Conservation (phyloP, 2,888 invertebrate genomes). For the Sphaerophoria taeniata region DNA sequence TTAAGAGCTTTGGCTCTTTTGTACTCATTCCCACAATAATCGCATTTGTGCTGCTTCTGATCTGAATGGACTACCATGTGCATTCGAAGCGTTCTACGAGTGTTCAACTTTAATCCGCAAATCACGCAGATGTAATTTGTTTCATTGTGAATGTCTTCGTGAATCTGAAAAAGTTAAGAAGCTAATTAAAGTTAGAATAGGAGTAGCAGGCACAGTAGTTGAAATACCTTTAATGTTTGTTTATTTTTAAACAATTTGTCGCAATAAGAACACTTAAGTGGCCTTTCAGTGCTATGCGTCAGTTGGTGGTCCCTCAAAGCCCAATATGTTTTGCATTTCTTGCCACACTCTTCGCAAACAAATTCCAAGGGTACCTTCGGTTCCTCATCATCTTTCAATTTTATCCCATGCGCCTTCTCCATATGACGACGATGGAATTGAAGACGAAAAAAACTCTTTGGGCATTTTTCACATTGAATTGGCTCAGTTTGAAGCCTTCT, state of each 20-base stretch:
- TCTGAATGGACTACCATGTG: conserved; percentile 81
- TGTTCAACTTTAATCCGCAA: conserved; percentile 80
- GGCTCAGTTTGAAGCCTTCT: conserved; percentile 3
- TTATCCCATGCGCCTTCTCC: conserved; percentile 13
- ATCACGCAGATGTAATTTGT: conserved; percentile 80
- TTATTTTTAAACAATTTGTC: conserved; percentile 47
- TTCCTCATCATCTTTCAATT: neutral
- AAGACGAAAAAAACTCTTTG: conserved; percentile 11
- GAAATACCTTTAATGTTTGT: conserved; percentile 1
- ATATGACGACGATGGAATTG: conserved; percentile 31
- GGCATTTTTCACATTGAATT: conserved; percentile 23
- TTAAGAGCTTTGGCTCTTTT: conserved; percentile 82
- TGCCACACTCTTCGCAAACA: conserved; percentile 29
- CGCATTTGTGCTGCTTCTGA: conserved; percentile 81
- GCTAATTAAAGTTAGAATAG: neutral
- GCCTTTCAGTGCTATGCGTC: conserved; percentile 59
- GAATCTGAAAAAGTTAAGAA: conserved; percentile 75
- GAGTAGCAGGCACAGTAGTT: neutral
- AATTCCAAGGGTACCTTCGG: neutral
- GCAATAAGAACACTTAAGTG: conserved; percentile 57
- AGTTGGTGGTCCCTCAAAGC: conserved; percentile 42
- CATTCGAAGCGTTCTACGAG: conserved; percentile 79
- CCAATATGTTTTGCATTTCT: conserved; percentile 17
- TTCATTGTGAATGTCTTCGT: conserved; percentile 81
- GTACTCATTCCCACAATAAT: conserved; percentile 81